Evolutionary conservation across 2,113 vertebrate species (phyloP).

Genomic region (Labrus mixtus): DNA sequence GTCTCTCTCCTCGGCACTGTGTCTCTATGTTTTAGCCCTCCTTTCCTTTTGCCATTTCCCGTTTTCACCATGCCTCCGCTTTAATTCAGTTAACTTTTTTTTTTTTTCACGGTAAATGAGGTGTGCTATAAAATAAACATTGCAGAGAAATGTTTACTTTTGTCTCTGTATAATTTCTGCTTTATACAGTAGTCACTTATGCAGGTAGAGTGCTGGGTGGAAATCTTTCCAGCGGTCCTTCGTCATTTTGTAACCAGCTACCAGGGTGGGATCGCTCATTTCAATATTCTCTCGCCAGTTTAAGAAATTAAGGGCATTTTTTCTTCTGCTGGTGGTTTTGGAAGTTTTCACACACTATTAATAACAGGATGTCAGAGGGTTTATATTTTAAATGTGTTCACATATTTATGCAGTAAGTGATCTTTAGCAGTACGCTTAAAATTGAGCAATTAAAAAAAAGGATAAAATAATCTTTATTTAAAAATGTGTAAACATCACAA

Average conservation of each 20-base stretch:
- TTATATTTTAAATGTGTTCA: constrained; percentile 11
- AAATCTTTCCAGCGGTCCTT: constrained; percentile 70
- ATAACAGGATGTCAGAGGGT: constrained; percentile 40
- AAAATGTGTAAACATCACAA: neutral
- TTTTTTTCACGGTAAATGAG: constrained; percentile 70
- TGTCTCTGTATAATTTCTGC: constrained; percentile 74
- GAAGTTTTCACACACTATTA: constrained; percentile 40
- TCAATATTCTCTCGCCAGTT: constrained; percentile 51
- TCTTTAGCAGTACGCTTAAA: neutral
- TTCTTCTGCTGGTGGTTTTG: constrained; percentile 45
- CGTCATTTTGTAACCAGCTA: constrained; percentile 68
- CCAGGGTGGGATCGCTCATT: constrained; percentile 71
- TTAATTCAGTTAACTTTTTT: constrained; percentile 50
- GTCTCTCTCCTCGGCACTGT: constrained; percentile 1
- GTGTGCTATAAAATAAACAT: constrained; percentile 71
- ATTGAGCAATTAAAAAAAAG: neutral
- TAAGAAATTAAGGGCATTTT: constrained; percentile 45
- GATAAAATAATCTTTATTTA: neutral
- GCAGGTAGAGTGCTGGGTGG: constrained; percentile 52
- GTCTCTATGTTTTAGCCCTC: constrained; percentile 27
- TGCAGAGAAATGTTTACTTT: constrained; percentile 70
- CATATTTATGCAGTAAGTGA: constrained; percentile 13
- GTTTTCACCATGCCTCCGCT: constrained; percentile 31
- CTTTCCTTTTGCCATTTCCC: constrained; percentile 30
- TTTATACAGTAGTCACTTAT: constrained; percentile 76